These are phyloP conservation scores for Mormyrops attenuatus DNA, from an alignment of 2,797 vertebrate species.

Conservation along the genomic window DNA sequence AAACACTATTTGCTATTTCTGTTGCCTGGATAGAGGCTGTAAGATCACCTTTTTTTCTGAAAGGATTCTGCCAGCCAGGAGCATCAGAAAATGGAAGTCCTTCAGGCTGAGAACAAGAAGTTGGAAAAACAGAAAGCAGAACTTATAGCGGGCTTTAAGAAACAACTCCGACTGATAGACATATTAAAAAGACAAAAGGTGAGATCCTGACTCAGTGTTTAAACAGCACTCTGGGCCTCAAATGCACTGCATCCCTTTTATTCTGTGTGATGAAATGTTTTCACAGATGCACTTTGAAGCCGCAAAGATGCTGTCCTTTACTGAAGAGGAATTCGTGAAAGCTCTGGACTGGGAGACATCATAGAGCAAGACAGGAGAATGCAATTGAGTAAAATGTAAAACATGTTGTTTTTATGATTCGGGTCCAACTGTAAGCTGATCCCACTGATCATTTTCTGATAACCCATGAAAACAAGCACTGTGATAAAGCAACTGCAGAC, in stretches of 20 bases:
- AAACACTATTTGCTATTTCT: background rate
- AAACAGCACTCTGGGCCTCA: background rate
- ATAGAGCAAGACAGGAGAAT: slow-evolving; percentile 32
- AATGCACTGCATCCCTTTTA: background rate
- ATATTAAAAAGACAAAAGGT: slow-evolving; percentile 95
- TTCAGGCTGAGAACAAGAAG: slow-evolving; percentile 83
- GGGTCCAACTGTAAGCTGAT: background rate
- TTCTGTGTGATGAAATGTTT: slow-evolving; percentile 7
- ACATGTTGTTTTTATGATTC: background rate
- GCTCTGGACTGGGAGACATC: slow-evolving; percentile 82
- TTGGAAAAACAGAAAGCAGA: slow-evolving; percentile 89
- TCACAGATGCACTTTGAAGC: slow-evolving; percentile 93
- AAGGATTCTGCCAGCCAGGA: slow-evolving; percentile 77
- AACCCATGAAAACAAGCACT: background rate
- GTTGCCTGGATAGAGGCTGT: background rate
- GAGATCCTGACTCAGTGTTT: slow-evolving; percentile 26
- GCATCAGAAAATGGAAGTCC: slow-evolving; percentile 71
- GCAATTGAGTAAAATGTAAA: background rate
- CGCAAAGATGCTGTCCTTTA: slow-evolving; percentile 90
- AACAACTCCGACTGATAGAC: slow-evolving; percentile 90
- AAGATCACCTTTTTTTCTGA: background rate
- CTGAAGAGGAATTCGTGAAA: slow-evolving; percentile 92
- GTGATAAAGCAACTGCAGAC: background rate
- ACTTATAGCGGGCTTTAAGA: slow-evolving; percentile 83
- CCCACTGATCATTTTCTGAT: background rate